phyloP scores from a whole-genome alignment of 2,888 invertebrate genomes.

The Asteroscopus sphinx region DNA sequence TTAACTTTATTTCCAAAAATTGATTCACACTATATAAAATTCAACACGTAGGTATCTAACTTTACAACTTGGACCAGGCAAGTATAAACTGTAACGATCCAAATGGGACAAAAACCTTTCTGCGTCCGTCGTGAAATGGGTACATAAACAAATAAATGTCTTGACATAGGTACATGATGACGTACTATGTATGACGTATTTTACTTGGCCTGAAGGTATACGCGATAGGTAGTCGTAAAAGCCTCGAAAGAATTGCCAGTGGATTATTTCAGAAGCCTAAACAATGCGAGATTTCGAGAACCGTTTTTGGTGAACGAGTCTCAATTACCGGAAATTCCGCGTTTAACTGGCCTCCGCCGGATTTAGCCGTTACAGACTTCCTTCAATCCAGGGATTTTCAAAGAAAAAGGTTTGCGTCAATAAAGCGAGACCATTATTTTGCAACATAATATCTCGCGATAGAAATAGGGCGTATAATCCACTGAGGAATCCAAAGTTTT shows the following conservation, averaged over 20 bases:
- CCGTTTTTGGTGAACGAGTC: constrained; percentile 65
- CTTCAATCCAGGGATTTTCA: constrained; percentile 58
- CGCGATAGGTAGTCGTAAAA: constrained; percentile 29
- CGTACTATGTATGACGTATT: constrained; percentile 17
- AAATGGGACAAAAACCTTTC: constrained; percentile 54
- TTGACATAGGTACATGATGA: constrained; percentile 26
- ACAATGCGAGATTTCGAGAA: constrained; percentile 61
- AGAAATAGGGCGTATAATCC: too few species aligned
- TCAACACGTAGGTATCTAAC: neutral
- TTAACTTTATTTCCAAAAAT: too few species aligned
- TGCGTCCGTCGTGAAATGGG: constrained; percentile 35
- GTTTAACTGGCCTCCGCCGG: constrained; percentile 62
- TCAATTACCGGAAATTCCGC: constrained; percentile 69
- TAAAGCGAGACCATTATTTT: constrained; percentile 50
- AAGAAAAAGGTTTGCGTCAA: constrained; percentile 56
- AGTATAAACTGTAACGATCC: constrained; percentile 33
- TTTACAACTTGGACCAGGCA: constrained; percentile 19
- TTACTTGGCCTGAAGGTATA: constrained; percentile 11
- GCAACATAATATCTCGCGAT: constrained; percentile 15
- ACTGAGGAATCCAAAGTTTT: neutral
- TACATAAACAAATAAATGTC: constrained; percentile 52
- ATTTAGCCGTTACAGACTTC: constrained; percentile 49
- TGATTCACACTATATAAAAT: too few species aligned
- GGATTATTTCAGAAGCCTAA: constrained; percentile 56
- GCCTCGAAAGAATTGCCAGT: constrained; percentile 35